Evolutionary conservation across 2,797 vertebrate genomes (phyloP).

Genomic region (Propithecus deckenii): DNA sequence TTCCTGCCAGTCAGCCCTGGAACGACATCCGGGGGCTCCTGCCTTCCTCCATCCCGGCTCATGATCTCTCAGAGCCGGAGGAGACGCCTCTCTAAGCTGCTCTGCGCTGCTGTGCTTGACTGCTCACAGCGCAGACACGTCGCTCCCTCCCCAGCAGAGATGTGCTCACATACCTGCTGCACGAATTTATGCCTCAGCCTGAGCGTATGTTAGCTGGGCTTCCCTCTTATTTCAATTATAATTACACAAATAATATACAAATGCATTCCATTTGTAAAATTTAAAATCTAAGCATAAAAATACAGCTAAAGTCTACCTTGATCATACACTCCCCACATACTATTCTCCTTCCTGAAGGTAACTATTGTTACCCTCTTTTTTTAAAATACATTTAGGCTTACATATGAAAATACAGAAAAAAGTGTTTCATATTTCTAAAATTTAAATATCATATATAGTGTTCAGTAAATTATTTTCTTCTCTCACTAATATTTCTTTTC

Average conservation of each 20-base stretch:
- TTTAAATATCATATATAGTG: neutral
- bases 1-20: neutral
- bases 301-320: neutral
- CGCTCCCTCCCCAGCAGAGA: too few relatives aligned
- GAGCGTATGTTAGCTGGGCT: neutral
- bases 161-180: fast-evolving
- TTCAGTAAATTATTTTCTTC: neutral
- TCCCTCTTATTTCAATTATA: neutral
- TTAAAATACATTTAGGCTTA: neutral
- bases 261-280: neutral
- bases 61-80: too few relatives aligned
- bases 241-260: neutral
- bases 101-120: fast-evolving
- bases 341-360: neutral
- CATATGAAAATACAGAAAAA: neutral
- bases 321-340: too few relatives aligned
- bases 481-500: neutral
- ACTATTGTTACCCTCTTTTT: neutral
- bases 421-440: neutral
- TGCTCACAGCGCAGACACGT: fast-evolving
- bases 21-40: fast-evolving
- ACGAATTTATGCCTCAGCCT: neutral
- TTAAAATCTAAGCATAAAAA: neutral
- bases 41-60: neutral
- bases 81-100: neutral